phyloP scores from a whole-genome alignment of 2,113 vertebrate genomes.

The Catharus fuscescens region DNA sequence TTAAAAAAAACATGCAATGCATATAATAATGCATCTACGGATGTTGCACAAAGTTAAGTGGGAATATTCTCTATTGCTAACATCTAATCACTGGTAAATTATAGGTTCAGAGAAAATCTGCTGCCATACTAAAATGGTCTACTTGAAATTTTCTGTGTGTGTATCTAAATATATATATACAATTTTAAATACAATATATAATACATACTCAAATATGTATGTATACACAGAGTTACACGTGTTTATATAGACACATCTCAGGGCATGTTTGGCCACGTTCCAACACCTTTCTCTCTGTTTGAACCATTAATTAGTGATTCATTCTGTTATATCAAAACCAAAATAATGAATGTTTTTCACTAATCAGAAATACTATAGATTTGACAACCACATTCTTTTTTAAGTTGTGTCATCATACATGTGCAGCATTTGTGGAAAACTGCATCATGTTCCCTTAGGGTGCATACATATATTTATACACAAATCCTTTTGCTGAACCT shows the following conservation, averaged over 20 bases:
- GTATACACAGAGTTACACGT: fast-evolving
- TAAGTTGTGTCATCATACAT: not conserved
- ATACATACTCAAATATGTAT: not conserved
- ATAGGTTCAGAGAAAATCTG: not conserved
- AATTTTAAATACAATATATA: not conserved
- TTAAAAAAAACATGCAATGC: not conserved
- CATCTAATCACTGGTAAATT: not conserved
- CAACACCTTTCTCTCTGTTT: not conserved
- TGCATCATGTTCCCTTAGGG: not conserved
- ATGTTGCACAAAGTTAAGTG: not conserved
- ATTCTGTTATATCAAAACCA: not conserved
- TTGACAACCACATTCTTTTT: not conserved
- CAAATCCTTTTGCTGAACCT: not conserved
- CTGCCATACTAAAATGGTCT: not conserved
- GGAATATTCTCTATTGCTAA: not conserved
- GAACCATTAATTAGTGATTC: not conserved
- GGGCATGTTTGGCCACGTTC: not conserved
- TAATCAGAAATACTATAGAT: not conserved
- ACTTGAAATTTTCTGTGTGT: not conserved
- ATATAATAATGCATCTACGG: not conserved
- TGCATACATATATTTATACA: not conserved
- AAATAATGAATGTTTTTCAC: not conserved
- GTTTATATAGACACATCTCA: not conserved
- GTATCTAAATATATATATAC: too few relatives aligned
- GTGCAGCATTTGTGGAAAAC: not conserved